A percentile compares a stretch with the other conserved stretches of the same genome.
Evolutionary conservation across 1,140 invertebrate species (phyloP).

Genomic region (Tribolium castaneum): DNA sequence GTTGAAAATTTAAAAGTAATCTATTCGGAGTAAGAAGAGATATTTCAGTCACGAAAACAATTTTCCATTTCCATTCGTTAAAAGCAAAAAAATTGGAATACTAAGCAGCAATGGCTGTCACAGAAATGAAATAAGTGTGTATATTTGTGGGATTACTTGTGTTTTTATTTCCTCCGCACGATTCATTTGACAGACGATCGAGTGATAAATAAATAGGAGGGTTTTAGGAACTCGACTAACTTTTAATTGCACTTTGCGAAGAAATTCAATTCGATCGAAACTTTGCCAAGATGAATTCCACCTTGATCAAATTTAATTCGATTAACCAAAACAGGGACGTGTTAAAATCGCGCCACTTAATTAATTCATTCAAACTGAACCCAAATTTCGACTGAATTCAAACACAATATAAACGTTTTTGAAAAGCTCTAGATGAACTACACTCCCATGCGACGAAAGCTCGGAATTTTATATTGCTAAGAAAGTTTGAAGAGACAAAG

Average conservation of each 20-base stretch:
- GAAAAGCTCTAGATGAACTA: not conserved
- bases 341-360: not conserved
- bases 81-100: slow-evolving; percentile 21
- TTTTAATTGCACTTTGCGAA: slow-evolving; percentile 34
- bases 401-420: not conserved
- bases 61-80: slow-evolving; percentile 4
- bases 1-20: slow-evolving; percentile 1
- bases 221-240: not conserved
- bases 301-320: not conserved
- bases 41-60: slow-evolving; percentile 19
- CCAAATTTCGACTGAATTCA: too few species aligned
- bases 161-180: slow-evolving; percentile 24
- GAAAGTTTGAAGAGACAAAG: not conserved
- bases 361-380: too few species aligned
- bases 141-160: slow-evolving; percentile 18
- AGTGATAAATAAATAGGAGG: slow-evolving; percentile 23
- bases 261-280: slow-evolving; percentile 29
- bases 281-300: not conserved
- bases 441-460: not conserved
- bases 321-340: slow-evolving; percentile 19
- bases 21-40: not conserved
- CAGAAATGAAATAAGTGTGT: slow-evolving; percentile 2
- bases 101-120: slow-evolving; percentile 11
- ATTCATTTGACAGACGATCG: slow-evolving; percentile 32
- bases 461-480: not conserved